These are phyloP conservation scores for Drosophila sordidapex DNA, from an alignment of 2,888 invertebrate genomes.

Conservation along the genomic window DNA sequence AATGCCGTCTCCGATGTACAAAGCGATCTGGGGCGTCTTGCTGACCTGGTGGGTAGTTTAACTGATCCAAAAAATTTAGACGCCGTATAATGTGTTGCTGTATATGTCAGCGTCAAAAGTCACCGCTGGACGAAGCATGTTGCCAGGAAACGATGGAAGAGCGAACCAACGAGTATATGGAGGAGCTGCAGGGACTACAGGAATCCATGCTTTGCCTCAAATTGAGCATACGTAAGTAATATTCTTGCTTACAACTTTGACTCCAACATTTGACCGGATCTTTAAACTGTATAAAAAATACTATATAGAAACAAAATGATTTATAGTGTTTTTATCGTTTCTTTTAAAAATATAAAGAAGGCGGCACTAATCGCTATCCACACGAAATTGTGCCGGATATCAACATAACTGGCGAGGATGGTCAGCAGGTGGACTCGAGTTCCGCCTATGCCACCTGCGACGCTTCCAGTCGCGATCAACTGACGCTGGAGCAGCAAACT, in stretches of 20 bases:
- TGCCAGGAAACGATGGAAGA: slow-evolving; percentile 83
- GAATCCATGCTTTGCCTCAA: slow-evolving; percentile 80
- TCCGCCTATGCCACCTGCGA: slow-evolving; percentile 52
- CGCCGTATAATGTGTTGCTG: neutral
- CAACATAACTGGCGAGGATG: slow-evolving; percentile 82
- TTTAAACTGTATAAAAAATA: neutral
- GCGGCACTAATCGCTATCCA: slow-evolving; percentile 65
- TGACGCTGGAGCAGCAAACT: slow-evolving; percentile 76
- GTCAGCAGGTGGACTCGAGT: slow-evolving; percentile 60
- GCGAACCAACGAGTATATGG: slow-evolving; percentile 75
- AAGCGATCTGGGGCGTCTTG: slow-evolving; percentile 75
- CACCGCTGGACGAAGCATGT: slow-evolving; percentile 82
- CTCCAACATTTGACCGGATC: neutral
- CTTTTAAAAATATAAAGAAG: slow-evolving; percentile 62
- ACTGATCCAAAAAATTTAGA: neutral
- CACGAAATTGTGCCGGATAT: slow-evolving; percentile 82
- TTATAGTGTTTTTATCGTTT: neutral
- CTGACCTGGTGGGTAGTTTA: slow-evolving; percentile 65
- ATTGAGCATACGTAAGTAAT: slow-evolving; percentile 78
- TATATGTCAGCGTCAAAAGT: slow-evolving; percentile 65
- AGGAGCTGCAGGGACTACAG: slow-evolving; percentile 79
- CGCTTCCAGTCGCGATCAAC: slow-evolving; percentile 59
- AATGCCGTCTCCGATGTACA: slow-evolving; percentile 82
- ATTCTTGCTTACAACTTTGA: neutral
- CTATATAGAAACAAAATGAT: neutral